Evolutionary conservation across 2,113 vertebrate species (phyloP), one percentile per base, ranked within the genome.

Genomic region (Peromyscus polionotus): DNA sequence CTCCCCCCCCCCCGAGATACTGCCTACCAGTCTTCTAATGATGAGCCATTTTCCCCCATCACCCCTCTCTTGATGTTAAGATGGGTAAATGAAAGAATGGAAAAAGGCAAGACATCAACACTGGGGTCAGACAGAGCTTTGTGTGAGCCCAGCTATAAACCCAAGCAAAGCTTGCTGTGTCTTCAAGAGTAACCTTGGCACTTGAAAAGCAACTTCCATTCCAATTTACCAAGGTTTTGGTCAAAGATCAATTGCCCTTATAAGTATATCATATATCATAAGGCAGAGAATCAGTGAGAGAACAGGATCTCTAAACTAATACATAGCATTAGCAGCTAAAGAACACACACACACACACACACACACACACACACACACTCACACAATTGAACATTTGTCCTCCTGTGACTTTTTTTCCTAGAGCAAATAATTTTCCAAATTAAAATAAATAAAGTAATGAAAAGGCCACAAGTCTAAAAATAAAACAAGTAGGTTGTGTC

Each of bases 231-330:
- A 95, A 98, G 45, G 96, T 95, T 98, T 97, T 68, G 96, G 98
- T 98, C 98, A 98, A 98, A 98, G 98, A 98, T 96, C 96, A 98
- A 97, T 97, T 98, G 94, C 33, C 22, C 84, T 98, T 98, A 57
- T 98, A 98, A 98, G 98, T 98, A 97, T 93, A 70, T 95, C 96
- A 97, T 98, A 97, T 84, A 98, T 98, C 96, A 98, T 8, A 33
- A 86, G 95, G 93, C 17, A 0, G 3, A 61, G 68, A 96, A 97
- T 97, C 88, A 90, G 61, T 63, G 80, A 89, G 79, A 94, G 91
- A 81, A 85, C 57, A 95, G 88, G 90, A 89, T 96, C 79, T 97
- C 79, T 94, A 90, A 90, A 97, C 19, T 54, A 98, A 97, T 70
- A 97, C 80, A 20, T 87, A 97, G 95, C 45, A 97, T 95, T 95